Evolutionary conservation across 2,797 vertebrate genomes (phyloP).

Genomic region (Xenops minutus): DNA sequence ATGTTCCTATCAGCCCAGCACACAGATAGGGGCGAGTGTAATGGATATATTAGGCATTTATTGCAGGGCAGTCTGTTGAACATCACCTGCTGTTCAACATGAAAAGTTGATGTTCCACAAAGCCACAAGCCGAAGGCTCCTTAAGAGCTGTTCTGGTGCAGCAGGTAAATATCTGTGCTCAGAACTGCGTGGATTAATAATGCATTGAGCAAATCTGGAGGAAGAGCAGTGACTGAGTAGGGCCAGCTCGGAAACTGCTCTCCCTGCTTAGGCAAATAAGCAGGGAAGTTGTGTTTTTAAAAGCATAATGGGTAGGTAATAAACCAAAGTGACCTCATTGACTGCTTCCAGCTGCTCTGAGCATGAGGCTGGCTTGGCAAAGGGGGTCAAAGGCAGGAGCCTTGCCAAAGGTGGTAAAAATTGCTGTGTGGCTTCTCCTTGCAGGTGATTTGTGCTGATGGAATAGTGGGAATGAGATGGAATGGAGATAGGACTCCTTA

Average conservation of each 20-base stretch:
- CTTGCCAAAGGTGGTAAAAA: not conserved
- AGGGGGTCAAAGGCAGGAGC: not conserved
- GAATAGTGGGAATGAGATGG: not conserved
- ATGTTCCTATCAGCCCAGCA: not conserved
- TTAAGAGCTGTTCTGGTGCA: constrained; percentile 13
- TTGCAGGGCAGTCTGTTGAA: constrained; percentile 33
- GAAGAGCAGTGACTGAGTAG: not conserved
- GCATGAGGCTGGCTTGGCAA: accelerated
- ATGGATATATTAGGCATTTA: constrained; percentile 54
- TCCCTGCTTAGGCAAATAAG: not conserved
- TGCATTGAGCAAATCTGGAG: constrained; percentile 9
- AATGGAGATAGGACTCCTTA: not conserved
- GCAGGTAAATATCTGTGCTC: constrained; percentile 32
- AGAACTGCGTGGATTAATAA: constrained; percentile 45
- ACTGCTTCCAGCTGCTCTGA: not conserved
- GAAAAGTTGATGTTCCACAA: constrained; percentile 55
- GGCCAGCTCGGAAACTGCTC: not conserved
- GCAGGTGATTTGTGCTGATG: accelerated
- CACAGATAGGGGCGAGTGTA: not conserved
- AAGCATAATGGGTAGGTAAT: not conserved
- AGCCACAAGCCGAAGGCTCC: constrained; percentile 37
- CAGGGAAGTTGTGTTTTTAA: constrained; percentile 23
- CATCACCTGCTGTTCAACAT: constrained; percentile 63
- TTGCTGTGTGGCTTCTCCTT: accelerated
- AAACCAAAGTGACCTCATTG: not conserved